Evolutionary conservation across 1,140 invertebrate genomes (phyloP).

Genomic region (Nymphalis io): DNA sequence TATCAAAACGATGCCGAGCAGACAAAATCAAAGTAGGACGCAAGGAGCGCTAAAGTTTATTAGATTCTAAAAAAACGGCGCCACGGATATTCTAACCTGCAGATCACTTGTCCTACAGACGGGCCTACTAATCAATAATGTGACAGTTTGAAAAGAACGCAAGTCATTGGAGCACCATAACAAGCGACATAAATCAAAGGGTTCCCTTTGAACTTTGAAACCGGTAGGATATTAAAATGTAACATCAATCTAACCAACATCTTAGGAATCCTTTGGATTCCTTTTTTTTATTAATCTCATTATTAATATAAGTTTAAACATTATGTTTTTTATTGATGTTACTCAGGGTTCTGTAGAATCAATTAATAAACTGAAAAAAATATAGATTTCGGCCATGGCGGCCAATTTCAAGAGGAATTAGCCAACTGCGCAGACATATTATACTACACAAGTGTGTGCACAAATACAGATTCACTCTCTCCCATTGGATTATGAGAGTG

Average conservation of each 20-base stretch:
- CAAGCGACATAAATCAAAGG: conserved; percentile 49
- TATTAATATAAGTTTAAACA: no score
- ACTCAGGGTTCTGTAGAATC: no score
- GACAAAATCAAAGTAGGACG: no score
- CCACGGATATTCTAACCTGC: background rate
- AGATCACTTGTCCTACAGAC: conserved; percentile 11
- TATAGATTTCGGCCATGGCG: no score
- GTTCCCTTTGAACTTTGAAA: conserved; percentile 40
- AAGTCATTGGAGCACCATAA: conserved; percentile 50
- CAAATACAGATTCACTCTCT: no score
- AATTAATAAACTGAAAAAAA: no score
- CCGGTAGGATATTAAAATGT: conserved; percentile 30
- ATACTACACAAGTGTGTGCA: no score
- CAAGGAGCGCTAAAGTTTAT: no score
- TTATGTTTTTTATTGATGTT: no score
- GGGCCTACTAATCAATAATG: conserved; percentile 39
- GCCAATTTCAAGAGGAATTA: no score
- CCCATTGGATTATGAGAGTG: no score
- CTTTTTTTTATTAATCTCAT: conserved; percentile 1
- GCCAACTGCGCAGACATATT: no score
- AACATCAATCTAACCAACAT: conserved; percentile 1
- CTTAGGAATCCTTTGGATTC: conserved; percentile 2
- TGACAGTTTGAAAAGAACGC: conserved; percentile 41
- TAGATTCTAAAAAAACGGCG: background rate
- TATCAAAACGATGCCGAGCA: background rate